A percentile compares a stretch with the other conserved stretches of the same genome.
phyloP scores from a whole-genome alignment of 2,888 invertebrate genomes.

The Parapristionchus giblindavisi region DNA sequence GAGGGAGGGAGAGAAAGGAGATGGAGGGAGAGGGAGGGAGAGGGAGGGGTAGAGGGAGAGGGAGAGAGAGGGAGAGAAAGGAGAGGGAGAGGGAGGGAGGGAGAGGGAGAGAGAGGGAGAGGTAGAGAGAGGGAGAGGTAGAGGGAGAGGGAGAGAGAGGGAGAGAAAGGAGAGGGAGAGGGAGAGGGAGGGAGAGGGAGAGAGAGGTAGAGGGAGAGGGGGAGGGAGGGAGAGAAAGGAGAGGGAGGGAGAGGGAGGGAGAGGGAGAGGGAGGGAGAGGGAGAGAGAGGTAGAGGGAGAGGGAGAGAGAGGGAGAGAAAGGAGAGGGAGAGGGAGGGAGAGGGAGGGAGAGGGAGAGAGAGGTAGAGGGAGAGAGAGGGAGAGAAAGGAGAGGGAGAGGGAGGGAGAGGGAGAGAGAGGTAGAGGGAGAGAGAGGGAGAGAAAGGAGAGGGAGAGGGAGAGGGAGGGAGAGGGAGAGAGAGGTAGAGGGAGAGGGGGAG shows the following conservation, averaged over 20 bases:
- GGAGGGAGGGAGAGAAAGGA: conserved; percentile 3
- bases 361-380: conserved; percentile 1
- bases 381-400: conserved; percentile 11
- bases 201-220: not conserved
- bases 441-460: not conserved
- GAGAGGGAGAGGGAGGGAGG: not conserved
- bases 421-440: conserved; percentile 1
- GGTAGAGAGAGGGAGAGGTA: not conserved
- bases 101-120: not conserved
- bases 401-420: not conserved
- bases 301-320: not conserved
- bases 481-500: not conserved
- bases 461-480: too few species aligned
- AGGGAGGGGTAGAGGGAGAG: not conserved
- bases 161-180: not conserved
- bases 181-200: not conserved
- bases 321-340: not conserved
- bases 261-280: not conserved
- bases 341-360: not conserved
- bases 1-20: not conserved
- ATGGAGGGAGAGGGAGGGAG: not conserved
- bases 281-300: not conserved
- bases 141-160: not conserved
- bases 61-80: not conserved
- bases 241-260: not conserved